Base-by-base conservation (phyloP, 2,797 vertebrate species). In the Salarias fasciatus region DNA sequence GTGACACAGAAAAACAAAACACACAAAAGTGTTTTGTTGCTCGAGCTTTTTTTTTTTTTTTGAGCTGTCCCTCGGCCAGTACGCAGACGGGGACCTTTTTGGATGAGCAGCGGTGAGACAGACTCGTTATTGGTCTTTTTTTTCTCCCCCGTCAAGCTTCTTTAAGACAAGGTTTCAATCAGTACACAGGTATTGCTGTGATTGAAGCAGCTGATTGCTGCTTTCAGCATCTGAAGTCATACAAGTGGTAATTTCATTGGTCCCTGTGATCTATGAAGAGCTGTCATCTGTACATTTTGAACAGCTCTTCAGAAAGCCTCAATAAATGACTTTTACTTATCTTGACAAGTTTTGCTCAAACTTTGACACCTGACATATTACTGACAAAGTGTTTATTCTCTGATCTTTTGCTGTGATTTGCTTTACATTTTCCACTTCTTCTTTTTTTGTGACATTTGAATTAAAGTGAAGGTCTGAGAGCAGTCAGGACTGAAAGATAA, bases 111-210 rank as follows among this genome's bases (percentile, higher is more conserved):
- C n/a, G 11, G 11, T 64, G 31, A 53, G 28, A 55, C 13, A 57
- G 38, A 53, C 46, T 64, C 53, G 31, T 57, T 69, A 51, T 70
- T 74, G 9, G 54, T 64, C 35, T 31, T 41, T 60, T 69, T 68
- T n/a, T n/a, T n/a, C n/a, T n/a, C n/a, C n/a, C 43, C 54, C n/a
- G 12, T 73, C 43, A 70, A 69, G 53, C 29, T 30, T 69, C 37
- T 48, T 55, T 74, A 35, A 69, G 75, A 75, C 52, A 61, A 55
- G 46, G 43, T 48, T 69, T 67, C 50, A 80, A 69, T 74, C 72
- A 74, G 52, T 42, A 55, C 45, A 62, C 47, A 41, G 59, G 54
- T 42, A 33, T 36, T 63, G 48, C 68, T 63, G 40, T 55, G 63
- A 82, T 36, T 68, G 57, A 77, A 62, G 31, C 31, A 60, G 53